phyloP scores from a whole-genome alignment of 2,113 vertebrate species.

The Psettodes erumei region DNA sequence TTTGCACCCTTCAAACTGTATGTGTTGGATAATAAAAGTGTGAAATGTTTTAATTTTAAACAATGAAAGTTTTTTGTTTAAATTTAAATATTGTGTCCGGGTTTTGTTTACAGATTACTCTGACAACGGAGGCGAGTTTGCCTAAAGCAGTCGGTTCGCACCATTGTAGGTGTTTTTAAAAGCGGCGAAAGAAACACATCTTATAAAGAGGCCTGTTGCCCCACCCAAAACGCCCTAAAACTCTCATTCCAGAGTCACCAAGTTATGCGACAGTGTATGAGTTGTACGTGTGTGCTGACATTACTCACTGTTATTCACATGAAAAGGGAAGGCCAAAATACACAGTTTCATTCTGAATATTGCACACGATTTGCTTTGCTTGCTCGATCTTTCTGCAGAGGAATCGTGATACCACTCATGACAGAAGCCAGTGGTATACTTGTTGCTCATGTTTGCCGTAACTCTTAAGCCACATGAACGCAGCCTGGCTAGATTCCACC shows the following conservation, averaged over 20 bases:
- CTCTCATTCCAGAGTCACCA: conserved; percentile 41
- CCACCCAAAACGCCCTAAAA: conserved; percentile 58
- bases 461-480: conserved; percentile 30
- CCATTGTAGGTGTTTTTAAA: background rate
- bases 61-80: conserved; percentile 9
- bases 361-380: conserved; percentile 18
- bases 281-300: background rate
- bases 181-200: background rate
- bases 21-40: conserved; percentile 33
- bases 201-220: conserved; percentile 17
- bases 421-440: conserved; percentile 17
- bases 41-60: conserved; percentile 9
- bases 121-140: background rate
- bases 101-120: conserved; percentile 13
- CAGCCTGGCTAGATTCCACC: conserved; percentile 42
- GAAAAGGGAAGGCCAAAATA: background rate
- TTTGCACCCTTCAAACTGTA: conserved; percentile 22
- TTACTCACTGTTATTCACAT: background rate
- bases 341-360: conserved; percentile 1
- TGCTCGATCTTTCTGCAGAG: conserved; percentile 8
- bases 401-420: conserved; percentile 29
- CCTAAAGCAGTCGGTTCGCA: background rate
- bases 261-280: conserved; percentile 18
- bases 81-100: conserved; percentile 3
- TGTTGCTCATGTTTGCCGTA: conserved; percentile 30